Base-by-base conservation (phyloP, 2,888 invertebrate species). In the Xylophagus ater region DNA sequence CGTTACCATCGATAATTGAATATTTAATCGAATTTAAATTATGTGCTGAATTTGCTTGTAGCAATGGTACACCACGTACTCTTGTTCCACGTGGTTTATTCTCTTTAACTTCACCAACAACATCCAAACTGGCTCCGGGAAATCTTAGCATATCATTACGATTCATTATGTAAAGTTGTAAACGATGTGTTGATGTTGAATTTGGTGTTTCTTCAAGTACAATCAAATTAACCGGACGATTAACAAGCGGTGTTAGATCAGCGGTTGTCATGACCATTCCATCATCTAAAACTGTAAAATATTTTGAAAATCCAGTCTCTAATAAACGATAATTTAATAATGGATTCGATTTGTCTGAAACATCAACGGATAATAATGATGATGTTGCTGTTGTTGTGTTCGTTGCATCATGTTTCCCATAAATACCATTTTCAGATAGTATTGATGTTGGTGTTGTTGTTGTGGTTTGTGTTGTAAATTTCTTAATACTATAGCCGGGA, bases 221-320 rank as follows among this genome's bases (percentile, higher is more conserved):
- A 37, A 86, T 75, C 41, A 89, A 71, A 58, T 85, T 80, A 18
- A 89, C 79, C 1, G 85, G 84, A 48, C 77, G 75, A 59, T 88
- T 81, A 43, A 87, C 76, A 44, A 90, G 67, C 10, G 87, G 84
- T 37, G 79, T 76, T 28, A 90, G 72, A 57, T 88, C 86, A 25
- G 85, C 78, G 18, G 87, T 89, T 31, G 89, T 89, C 88, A 90
- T 92, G 41, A 92, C 78, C 40, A 88, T 75, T 36, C 90, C 90
- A 61, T 88, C 83, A 49, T 81, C 79, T 41, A 90, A 73, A 49
- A 90, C 79, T 8, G 90, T 83, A 64, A 92, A 90, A 65, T 81
- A 89, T 49, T 84, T 77, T 32, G 83, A 81, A 60, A 77, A 85
- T 47, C 81, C 84, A 34, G 82, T 84, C 55, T 87, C 83, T 54